Base-by-base conservation (phyloP, 2,797 vertebrate species). In the Lates japonicus region DNA sequence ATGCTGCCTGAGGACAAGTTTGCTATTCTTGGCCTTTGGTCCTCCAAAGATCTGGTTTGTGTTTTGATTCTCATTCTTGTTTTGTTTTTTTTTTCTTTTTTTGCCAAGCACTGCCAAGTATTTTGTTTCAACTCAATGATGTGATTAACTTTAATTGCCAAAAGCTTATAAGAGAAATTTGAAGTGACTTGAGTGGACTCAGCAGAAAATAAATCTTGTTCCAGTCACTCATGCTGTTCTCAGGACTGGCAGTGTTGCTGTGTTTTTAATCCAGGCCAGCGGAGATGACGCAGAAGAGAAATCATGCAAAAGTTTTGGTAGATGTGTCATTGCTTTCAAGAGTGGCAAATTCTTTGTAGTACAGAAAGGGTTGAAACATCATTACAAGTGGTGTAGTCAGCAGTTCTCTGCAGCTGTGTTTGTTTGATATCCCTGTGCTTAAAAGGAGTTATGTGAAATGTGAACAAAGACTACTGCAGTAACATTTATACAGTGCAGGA, bases 41-140 rank as follows among this genome's bases (percentile, higher is more conserved):
- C 31, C 22, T 17, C 29, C 1, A 54, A 46, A 51, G 51, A 42
- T 78, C 65, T 76, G 58, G 22, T 55, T 25, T 48, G n/a, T 51
- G 42, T 59, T 74, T 63, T 46, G 7, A 41, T 35, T 48, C 22
- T 83, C 7, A 11, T 44, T 31, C 31, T 62, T 17, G 17, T 25
- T 55, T 29, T 29, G 25, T 29, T 29, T 29, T 29, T 29, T 29
- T 29, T 29, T 29, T 29, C 25, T 29, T 29, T 29, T 73, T 79
- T 70, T 66, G 59, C 59, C 70, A 73, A 76, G n/a, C 8, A 9
- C 14, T 60, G 49, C 31, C 59, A 59, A 22, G 16, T 58, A 46
- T 63, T 72, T 62, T 22, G 64, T 69, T 85, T 76, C 61, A 83
- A 61, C 68, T 42, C 60, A 39, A 29, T 54, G 78, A 90, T 70